These are phyloP conservation scores for Stegostoma tigrinum DNA, from an alignment of 2,113 vertebrate species.

Conservation along the genomic window DNA sequence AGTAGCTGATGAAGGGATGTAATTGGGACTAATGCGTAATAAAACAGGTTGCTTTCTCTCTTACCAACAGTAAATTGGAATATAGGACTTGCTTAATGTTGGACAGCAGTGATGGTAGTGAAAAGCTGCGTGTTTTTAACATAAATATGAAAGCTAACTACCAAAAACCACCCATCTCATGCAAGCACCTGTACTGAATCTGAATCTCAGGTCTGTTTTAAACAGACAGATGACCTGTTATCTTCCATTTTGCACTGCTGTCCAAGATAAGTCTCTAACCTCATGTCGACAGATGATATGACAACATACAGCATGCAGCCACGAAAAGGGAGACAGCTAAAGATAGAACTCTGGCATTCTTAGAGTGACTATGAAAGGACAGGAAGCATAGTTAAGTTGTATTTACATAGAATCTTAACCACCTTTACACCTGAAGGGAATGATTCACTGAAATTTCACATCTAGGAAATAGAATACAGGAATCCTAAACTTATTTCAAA, in stretches of 20 bases:
- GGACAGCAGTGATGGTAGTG: not conserved
- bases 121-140: not conserved
- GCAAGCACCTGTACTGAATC: no score
- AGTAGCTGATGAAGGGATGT: not conserved
- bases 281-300: not conserved
- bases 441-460: not conserved
- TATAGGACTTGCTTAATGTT: not conserved
- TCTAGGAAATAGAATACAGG: no score
- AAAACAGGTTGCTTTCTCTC: not conserved
- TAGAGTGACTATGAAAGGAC: no score
- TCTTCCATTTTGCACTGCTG: no score
- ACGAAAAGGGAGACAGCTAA: not conserved
- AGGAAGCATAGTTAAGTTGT: not conserved
- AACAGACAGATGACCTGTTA: no score
- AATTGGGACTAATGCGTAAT: not conserved
- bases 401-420: not conserved
- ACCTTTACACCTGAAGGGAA: not conserved
- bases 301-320: not conserved
- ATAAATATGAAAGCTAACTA: not conserved
- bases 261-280: not conserved
- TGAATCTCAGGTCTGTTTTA: no score
- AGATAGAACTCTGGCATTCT: not conserved
- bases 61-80: not conserved
- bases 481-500: no score
- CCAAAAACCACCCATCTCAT: no score